These are phyloP conservation scores for Eidolon helvum DNA, from an alignment of 2,113 vertebrate species.

Conservation along the genomic window DNA sequence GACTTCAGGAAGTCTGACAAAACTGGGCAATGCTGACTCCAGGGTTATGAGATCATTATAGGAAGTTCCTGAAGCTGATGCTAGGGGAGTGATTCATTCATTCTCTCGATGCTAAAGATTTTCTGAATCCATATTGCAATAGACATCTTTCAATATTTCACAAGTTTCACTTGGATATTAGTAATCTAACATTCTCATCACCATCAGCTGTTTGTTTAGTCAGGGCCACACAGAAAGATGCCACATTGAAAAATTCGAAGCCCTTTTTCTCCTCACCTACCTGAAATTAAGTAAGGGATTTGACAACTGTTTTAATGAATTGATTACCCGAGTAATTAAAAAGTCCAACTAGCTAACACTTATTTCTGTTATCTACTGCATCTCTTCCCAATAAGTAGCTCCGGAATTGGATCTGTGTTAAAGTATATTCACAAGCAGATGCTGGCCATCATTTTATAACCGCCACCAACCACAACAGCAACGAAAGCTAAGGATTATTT, in stretches of 20 bases:
- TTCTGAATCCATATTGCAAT: neutral
- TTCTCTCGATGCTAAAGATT: slow-evolving; percentile 24
- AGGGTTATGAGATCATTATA: slow-evolving; percentile 9
- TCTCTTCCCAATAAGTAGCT: neutral
- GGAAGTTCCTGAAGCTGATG: neutral
- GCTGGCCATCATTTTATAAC: neutral
- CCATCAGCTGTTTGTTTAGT: neutral
- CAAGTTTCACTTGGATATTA: neutral
- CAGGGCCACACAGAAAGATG: neutral
- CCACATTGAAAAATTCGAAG: neutral
- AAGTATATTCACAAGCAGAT: neutral
- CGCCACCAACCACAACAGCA: neutral
- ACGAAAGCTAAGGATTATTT: neutral
- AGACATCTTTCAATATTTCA: neutral
- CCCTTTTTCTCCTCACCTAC: neutral
- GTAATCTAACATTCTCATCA: neutral
- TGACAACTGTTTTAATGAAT: neutral
- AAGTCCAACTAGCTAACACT: neutral
- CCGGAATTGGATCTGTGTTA: neutral
- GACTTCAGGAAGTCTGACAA: slow-evolving; percentile 21
- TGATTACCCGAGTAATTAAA: neutral
- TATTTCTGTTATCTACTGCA: neutral
- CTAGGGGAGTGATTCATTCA: neutral
- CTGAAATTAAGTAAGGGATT: neutral
- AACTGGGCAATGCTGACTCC: neutral